Percentiles rank a stretch among this genome's conserved stretches.
phyloP scores from a whole-genome alignment of 1,140 invertebrate species.

The Ceratina japonica region DNA sequence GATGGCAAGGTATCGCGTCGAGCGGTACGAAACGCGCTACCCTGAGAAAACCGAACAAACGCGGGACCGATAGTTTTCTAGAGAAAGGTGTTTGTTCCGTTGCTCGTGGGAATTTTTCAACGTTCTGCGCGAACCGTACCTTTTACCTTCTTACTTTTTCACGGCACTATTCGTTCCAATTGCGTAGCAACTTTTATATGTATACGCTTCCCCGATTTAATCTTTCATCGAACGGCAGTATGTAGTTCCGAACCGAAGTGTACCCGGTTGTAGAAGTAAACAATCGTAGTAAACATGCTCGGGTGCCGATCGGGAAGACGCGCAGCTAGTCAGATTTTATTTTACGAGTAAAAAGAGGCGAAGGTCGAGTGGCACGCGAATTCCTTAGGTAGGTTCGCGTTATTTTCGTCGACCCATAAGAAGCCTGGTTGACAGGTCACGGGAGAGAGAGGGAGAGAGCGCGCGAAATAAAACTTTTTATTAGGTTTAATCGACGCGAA shows the following conservation, averaged over 20 bases:
- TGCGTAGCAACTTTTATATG: too few species aligned
- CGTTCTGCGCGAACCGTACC: neutral
- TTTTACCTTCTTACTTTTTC: neutral
- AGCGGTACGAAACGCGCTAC: slow-evolving; percentile 43
- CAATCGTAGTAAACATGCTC: too few species aligned
- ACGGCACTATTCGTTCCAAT: too few species aligned
- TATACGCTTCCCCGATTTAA: too few species aligned
- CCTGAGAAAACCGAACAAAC: slow-evolving; percentile 29
- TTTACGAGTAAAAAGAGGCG: neutral
- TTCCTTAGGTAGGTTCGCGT: neutral
- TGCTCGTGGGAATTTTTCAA: slow-evolving; percentile 38
- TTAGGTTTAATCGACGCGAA: slow-evolving; percentile 18
- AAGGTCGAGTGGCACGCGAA: neutral
- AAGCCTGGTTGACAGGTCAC: neutral
- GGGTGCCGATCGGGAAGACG: neutral
- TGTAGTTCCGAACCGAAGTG: too few species aligned
- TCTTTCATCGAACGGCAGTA: too few species aligned
- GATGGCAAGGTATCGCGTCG: slow-evolving; percentile 43
- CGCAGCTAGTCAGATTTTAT: neutral
- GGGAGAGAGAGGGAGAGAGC: neutral
- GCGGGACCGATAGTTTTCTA: slow-evolving; percentile 18
- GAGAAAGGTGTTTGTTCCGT: slow-evolving; percentile 1
- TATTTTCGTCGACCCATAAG: neutral
- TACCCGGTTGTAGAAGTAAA: too few species aligned
- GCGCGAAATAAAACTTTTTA: neutral